Evolutionary conservation across 1,140 invertebrate species (phyloP).

Genomic region (Cotesia chilonis): DNA sequence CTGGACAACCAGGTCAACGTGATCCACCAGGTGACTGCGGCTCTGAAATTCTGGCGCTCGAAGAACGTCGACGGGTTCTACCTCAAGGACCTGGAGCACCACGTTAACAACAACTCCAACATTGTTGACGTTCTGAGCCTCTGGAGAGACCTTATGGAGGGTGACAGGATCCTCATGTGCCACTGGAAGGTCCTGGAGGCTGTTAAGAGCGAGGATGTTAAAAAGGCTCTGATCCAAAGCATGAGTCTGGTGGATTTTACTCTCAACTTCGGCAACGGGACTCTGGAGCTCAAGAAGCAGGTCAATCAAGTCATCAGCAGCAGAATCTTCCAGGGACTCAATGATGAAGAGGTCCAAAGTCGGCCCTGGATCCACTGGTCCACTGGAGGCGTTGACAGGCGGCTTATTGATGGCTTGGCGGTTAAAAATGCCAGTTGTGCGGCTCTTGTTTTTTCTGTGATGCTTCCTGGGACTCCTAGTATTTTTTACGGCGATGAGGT

Average conservation of each 20-base stretch:
- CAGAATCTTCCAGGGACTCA: conserved; percentile 67
- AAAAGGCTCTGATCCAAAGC: conserved; percentile 68
- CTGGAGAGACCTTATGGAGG: conserved; percentile 74
- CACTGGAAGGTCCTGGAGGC: conserved; percentile 68
- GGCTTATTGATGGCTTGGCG: conserved; percentile 66
- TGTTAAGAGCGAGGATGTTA: conserved; percentile 55
- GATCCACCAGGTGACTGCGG: conserved; percentile 62
- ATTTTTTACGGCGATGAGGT: conserved; percentile 87
- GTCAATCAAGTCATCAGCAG: conserved; percentile 69
- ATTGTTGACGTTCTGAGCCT: conserved; percentile 66
- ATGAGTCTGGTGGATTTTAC: conserved; percentile 78
- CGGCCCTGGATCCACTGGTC: conserved; percentile 81
- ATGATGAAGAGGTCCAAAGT: conserved; percentile 57
- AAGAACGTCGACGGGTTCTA: conserved; percentile 83
- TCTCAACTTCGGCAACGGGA: conserved; percentile 70
- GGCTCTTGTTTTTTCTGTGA: conserved; percentile 73
- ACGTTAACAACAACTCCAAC: conserved; percentile 55
- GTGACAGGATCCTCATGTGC: conserved; percentile 73
- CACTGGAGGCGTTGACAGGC: conserved; percentile 70
- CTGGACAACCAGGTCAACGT: conserved; percentile 33
- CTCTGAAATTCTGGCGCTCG: conserved; percentile 73
- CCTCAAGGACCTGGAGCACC: conserved; percentile 72
- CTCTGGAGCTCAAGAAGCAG: conserved; percentile 67
- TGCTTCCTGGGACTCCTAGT: conserved; percentile 80
- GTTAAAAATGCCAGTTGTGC: conserved; percentile 71